Evolutionary conservation across 2,888 invertebrate genomes (phyloP), one percentile per base, ranked within the genome.

Genomic region (Mythimna lalbum): DNA sequence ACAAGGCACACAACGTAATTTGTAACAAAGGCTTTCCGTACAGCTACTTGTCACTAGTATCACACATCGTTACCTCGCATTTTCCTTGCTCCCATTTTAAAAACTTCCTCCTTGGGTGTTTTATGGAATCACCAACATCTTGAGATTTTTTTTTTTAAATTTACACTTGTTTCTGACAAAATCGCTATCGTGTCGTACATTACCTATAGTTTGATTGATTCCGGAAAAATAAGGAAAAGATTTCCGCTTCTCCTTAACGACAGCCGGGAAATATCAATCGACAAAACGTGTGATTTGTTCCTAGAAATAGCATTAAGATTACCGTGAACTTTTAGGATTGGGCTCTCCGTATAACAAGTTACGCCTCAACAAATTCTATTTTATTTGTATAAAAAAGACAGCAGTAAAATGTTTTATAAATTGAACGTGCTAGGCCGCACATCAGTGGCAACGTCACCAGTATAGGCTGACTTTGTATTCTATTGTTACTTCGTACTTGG

Each of bases 201-300:
- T 49, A 27, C 27, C 27, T 27, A 3, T 43, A 12, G 39, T 55
- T 27, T 73, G 27, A 56, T 56, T 56, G 55, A 31, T 63, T 23
- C 12, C 9, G 10, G 63, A 56, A 39, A 17, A 39, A 73, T 56
- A 31, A 6, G n/a, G 10, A 23, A 55, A 49, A n/a, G n/a, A 9
- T 63, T 55, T 27, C 27, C 53, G 27, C 27, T 53, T 53, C 39
- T 49, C 39, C 39, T 39, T 49, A 56, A n/a, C 36, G 43, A 43
- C 17, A 43, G 17, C 43, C 17, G 17, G 43, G 43, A 43, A 43
- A 72, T 55, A 53, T 27, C 47, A 39, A 55, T 9, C 14, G 19
- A n/a, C 17, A n/a, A 63, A 21, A 73, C 17, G 6, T 72, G 1
- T 31, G 47, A 23, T 39, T 72, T 55, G 56, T 53, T 47, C 36